Evolutionary conservation across 2,888 invertebrate species (phyloP).

Genomic region (Cremastinae sp.): DNA sequence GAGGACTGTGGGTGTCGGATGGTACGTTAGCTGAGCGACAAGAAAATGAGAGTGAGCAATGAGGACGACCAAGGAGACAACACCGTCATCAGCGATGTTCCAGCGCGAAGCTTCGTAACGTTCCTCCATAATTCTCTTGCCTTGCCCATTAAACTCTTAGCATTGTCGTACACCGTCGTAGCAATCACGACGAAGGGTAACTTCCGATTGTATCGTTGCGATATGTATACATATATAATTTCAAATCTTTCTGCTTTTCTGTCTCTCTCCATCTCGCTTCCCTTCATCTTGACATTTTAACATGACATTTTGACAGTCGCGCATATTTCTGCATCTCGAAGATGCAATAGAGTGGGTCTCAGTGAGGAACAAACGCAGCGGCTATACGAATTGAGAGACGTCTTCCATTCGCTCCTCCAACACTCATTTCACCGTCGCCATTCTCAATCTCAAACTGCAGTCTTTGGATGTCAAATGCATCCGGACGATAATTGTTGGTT

Average conservation of each 20-base stretch:
- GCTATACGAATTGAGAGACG: not conserved
- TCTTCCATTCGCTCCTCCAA: not conserved
- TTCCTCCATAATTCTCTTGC: slow-evolving; percentile 56
- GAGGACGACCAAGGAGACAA: slow-evolving; percentile 28
- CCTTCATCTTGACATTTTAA: not conserved
- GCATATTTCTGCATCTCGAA: slow-evolving; percentile 45
- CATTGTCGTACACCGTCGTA: slow-evolving; percentile 41
- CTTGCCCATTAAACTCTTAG: slow-evolving; percentile 49
- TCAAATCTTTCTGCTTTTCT: too few species aligned
- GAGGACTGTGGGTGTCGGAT: slow-evolving; percentile 51
- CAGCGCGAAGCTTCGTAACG: slow-evolving; percentile 49
- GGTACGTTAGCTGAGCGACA: slow-evolving; percentile 19
- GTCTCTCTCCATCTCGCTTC: slow-evolving; percentile 1
- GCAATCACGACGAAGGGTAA: slow-evolving; percentile 44
- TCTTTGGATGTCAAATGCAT: too few species aligned
- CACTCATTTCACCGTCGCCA: too few species aligned
- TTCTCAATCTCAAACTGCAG: too few species aligned
- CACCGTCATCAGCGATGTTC: slow-evolving; percentile 36
- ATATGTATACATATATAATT: slow-evolving; percentile 35
- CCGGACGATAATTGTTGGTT: too few species aligned
- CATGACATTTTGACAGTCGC: slow-evolving; percentile 48
- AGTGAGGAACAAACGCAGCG: slow-evolving; percentile 17
- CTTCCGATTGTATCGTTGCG: slow-evolving; percentile 30
- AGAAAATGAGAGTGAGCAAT: slow-evolving; percentile 25
- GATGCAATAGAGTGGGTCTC: slow-evolving; percentile 38